Evolutionary conservation across 2,797 vertebrate genomes (phyloP), one percentile per base, ranked within the genome.

Genomic region (Meriones psammophilus): DNA sequence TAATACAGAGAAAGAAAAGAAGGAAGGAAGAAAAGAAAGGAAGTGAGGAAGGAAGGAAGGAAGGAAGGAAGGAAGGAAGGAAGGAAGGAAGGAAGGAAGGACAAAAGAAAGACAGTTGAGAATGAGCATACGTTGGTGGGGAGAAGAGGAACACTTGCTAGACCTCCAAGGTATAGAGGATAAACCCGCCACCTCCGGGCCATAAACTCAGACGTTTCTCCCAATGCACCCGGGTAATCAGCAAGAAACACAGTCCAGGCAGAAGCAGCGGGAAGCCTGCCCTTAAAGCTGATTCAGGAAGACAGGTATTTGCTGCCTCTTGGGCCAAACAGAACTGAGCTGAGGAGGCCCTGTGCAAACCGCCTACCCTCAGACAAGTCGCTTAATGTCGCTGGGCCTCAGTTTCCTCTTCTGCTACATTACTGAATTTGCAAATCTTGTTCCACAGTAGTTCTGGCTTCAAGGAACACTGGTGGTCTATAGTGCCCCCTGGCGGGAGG

Each of bases 401-500:
- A 24, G 4, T 54, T n/a, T 89, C 78, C 74, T 80, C 8, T 12
- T 78, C n/a, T 56, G 69, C 58, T 30, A 46, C 50, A 10, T 10
- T 20, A 15, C 17, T 30, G 69, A 62, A 18, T 91, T 88, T 50
- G 8, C 54, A 56, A 90, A 4, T 39, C 56, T 50, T 89, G 24
- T 12, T 10, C 14, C 15, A 13, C 12, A 1, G 36, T 0, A 77
- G 58, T 26, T 68, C 50, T 80, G 64, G 17, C 33, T 39, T 4
- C 0, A 0, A 83, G 50, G 20, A 54, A 96, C 91, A 89, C 46
- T 28, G 22, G 64, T 17, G 50, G 71, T 87, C 91, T 97, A 36
- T 30, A 88, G 88, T 78, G 87, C 92, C 88, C 80, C 78, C 95
- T 97, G 50, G 81, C 92, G 90, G 89, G 66, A 84, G 74, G 54